Percentiles rank a stretch among this genome's conserved stretches.
Conservation (phyloP, 2,888 invertebrate species). For the Choreutis nemorana region DNA sequence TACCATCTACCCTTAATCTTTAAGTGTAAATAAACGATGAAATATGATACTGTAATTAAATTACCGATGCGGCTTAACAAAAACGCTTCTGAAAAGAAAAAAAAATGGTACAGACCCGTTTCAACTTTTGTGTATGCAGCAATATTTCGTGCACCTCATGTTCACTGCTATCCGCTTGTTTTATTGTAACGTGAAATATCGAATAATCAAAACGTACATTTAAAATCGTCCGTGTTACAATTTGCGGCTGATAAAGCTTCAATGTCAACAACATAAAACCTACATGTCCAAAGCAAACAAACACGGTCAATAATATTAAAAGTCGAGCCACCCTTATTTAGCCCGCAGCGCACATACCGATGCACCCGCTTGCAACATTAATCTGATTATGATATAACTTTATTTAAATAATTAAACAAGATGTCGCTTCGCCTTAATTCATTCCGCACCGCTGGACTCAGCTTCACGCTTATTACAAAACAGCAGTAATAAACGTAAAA, state of each 20-base stretch:
- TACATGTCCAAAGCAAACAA: no score
- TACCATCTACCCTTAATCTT: conserved; percentile 20
- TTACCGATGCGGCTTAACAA: conserved; percentile 1
- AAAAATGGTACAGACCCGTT: conserved; percentile 6
- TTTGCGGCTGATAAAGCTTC: no score
- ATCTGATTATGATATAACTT: conserved; percentile 29
- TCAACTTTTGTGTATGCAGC: conserved; percentile 2
- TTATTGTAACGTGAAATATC: no score
- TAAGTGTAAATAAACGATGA: conserved; percentile 19
- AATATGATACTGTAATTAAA: neutral
- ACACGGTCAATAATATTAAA: no score
- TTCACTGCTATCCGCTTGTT: no score
- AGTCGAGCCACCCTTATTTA: no score
- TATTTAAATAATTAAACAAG: conserved; percentile 51
- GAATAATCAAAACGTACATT: no score
- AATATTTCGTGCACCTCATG: no score
- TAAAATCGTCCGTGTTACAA: no score
- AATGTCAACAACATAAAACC: no score
- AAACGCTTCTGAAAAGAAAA: conserved; percentile 7
- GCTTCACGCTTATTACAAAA: conserved; percentile 27
- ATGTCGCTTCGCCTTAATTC: conserved; percentile 52
- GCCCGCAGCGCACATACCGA: no score
- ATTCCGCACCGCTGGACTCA: conserved; percentile 44
- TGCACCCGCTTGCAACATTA: conserved; percentile 26
- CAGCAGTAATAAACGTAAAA: conserved; percentile 30